Conservation (phyloP, 1,140 invertebrate species). For the Leptinotarsa lineolata region DNA sequence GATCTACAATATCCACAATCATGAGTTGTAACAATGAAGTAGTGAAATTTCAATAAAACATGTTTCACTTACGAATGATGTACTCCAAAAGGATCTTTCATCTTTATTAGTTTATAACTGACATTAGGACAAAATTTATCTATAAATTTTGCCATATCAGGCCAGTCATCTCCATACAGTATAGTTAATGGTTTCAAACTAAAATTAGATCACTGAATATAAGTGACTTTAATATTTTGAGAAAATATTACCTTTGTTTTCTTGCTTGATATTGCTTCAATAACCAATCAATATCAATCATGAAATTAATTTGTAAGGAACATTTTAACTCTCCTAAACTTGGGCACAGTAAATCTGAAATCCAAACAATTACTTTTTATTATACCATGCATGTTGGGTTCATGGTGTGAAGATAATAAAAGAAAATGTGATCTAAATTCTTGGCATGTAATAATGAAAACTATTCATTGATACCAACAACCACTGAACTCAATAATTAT, state of each 20-base stretch:
- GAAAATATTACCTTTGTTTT: conserved; percentile 52
- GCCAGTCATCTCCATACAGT: conserved; percentile 76
- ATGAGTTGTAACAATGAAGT: too few relatives aligned
- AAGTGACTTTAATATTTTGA: neutral
- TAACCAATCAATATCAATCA: conserved; percentile 88
- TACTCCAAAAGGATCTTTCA: conserved; percentile 80
- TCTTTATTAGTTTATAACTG: conserved; percentile 69
- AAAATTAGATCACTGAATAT: conserved; percentile 39
- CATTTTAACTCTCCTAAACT: conserved; percentile 74
- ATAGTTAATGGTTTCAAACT: conserved; percentile 75
- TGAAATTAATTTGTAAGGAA: conserved; percentile 88
- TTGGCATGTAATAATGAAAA: too few relatives aligned
- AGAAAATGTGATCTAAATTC: too few relatives aligned
- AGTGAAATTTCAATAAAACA: neutral
- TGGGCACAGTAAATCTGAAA: conserved; percentile 73
- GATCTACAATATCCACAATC: too few relatives aligned
- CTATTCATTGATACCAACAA: too few relatives aligned
- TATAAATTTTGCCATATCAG: conserved; percentile 62
- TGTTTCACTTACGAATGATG: conserved; percentile 78
- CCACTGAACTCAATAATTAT: too few relatives aligned
- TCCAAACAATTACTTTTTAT: too few relatives aligned
- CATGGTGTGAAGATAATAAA: too few relatives aligned
- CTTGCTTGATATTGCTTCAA: conserved; percentile 77
- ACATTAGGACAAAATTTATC: conserved; percentile 61
- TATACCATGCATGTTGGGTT: too few relatives aligned